Evolutionary conservation across 2,797 vertebrate genomes (phyloP).

Genomic region (Enoplosus armatus): DNA sequence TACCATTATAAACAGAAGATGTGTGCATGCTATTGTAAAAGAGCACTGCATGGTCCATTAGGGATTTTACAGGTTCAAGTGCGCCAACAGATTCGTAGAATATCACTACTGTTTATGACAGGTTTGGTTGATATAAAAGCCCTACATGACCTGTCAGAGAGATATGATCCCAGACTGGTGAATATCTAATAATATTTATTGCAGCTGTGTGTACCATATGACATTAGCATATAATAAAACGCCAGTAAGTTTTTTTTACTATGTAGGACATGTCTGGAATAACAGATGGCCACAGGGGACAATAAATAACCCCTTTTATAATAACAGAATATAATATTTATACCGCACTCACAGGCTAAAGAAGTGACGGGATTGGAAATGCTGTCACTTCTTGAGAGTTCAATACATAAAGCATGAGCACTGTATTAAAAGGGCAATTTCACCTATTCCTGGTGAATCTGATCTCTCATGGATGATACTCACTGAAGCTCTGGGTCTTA

Average conservation of each 20-base stretch:
- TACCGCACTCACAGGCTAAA: conserved; percentile 23
- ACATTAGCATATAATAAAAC: conserved; percentile 65
- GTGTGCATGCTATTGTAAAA: conserved; percentile 11
- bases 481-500: background rate
- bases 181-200: conserved; percentile 51
- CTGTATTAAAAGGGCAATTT: conserved; percentile 26
- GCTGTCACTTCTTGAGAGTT: conserved; percentile 41
- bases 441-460: conserved; percentile 12
- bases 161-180: conserved; percentile 19
- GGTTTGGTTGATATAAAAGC: conserved; percentile 40
- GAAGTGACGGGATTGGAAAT: conserved; percentile 37
- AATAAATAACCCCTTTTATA: conserved; percentile 64
- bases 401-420: conserved; percentile 39
- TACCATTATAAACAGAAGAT: conserved; percentile 5
- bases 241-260: conserved; percentile 45
- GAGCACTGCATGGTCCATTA: conserved; percentile 24
- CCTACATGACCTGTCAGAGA: conserved; percentile 37
- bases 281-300: conserved; percentile 54
- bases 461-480: background rate
- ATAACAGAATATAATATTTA: conserved; percentile 44
- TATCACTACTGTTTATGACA: conserved; percentile 28
- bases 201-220: conserved; percentile 20
- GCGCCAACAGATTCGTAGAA: conserved; percentile 25
- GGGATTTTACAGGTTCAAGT: conserved; percentile 40
- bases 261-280: conserved; percentile 58